These are phyloP conservation scores for Palloptera scutellata DNA, from an alignment of 2,888 invertebrate genomes.

Conservation along the genomic window DNA sequence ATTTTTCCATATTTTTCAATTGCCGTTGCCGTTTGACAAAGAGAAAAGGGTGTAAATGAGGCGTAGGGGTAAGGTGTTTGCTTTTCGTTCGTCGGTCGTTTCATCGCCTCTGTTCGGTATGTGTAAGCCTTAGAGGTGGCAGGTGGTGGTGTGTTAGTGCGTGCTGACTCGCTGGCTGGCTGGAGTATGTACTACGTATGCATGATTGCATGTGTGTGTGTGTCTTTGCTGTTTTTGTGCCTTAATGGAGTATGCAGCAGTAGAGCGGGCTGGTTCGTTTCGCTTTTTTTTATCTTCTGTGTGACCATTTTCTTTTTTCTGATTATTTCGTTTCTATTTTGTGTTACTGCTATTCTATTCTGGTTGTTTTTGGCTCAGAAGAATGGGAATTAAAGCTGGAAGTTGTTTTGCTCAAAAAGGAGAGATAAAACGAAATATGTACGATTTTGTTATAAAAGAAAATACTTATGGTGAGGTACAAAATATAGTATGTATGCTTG, in stretches of 20 bases:
- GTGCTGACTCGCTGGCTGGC: background rate
- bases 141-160: background rate
- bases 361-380: no score
- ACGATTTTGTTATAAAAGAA: no score
- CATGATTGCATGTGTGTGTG: constrained; percentile 11
- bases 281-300: no score
- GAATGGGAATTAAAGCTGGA: no score
- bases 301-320: no score
- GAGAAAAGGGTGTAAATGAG: background rate
- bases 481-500: no score
- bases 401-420: background rate
- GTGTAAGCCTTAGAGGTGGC: background rate
- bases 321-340: no score
- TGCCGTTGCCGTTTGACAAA: constrained; percentile 1
- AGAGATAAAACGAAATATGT: no score
- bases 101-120: constrained; percentile 1
- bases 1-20: background rate
- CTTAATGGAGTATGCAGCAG: background rate
- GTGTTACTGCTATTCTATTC: no score
- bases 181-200: constrained; percentile 8
- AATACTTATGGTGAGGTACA: no score
- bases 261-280: background rate
- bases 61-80: background rate
- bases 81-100: background rate
- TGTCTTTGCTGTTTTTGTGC: background rate